Evolutionary conservation across 2,113 vertebrate species (phyloP).

Genomic region (Asarcornis scutulata): DNA sequence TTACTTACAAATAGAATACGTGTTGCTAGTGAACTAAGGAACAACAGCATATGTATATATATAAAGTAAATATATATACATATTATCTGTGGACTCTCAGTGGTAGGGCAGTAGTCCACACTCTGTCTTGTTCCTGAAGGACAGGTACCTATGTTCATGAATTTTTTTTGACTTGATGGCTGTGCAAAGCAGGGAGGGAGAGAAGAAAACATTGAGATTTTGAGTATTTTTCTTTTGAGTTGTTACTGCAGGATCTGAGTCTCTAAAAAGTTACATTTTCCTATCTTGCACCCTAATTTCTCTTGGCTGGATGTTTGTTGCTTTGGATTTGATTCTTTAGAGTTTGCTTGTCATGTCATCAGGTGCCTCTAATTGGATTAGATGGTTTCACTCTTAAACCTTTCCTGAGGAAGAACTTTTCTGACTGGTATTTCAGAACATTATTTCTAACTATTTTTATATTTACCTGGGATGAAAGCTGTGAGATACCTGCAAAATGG

Average conservation of each 20-base stretch:
- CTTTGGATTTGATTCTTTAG: not conserved
- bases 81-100: too few relatives aligned
- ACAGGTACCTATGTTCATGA: not conserved
- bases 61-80: too few relatives aligned
- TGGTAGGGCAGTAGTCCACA: not conserved
- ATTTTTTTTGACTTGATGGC: not conserved
- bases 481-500: constrained; percentile 38
- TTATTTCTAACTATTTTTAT: constrained; percentile 2
- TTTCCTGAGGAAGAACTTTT: not conserved
- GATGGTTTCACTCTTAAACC: not conserved
- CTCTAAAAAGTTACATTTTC: not conserved
- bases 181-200: not conserved
- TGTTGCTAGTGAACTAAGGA: not conserved
- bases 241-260: not conserved
- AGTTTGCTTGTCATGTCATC: not conserved
- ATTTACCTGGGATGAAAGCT: constrained; percentile 32
- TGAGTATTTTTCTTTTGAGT: not conserved
- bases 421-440: constrained; percentile 23
- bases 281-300: not conserved
- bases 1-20: too few relatives aligned
- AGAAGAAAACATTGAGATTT: not conserved
- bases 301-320: not conserved
- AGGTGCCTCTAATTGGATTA: constrained; percentile 32
- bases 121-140: not conserved
- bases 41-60: too few relatives aligned